Base-by-base conservation (phyloP, 2,888 invertebrate genomes). In the Slavum lentiscoides region DNA sequence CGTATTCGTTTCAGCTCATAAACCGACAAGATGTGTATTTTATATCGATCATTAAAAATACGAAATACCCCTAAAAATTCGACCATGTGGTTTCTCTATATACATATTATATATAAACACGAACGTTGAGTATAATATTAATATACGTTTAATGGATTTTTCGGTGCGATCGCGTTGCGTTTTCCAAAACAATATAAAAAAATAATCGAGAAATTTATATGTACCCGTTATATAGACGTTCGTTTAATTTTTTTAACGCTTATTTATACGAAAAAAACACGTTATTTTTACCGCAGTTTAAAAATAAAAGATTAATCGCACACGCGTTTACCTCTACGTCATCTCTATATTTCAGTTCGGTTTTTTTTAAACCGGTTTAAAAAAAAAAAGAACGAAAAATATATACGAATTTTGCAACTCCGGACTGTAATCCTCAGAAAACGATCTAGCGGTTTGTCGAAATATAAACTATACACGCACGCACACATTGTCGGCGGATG, bases 71-170 rank as follows among this genome's bases (percentile, higher is more conserved):
- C 11, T 70, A 21, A 58, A 70, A 58, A 37, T 58, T 13, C 21
- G 15, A 15, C 70, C 58, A 70, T n/a, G 9, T 70, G 70, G 30
- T 30, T 58, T 64, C n/a, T 19, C 17, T 13, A 11, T 37, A 17
- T n/a, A n/a, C n/a, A n/a, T 55, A 0, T 13, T 37, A 37, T n/a
- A 19, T 30, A 37, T 4, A 30, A 4, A 30, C 30, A 30, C 17
- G 19, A 37, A 8, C 37, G 1, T 39, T 1, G 17, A 13, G 4
- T 4, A n/a, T 58, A 30, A 21, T 21, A 39, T 1, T 17, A 13
- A n/a, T 58, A 21, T 21, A 39, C 13, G 39, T 58, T 37, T 58
- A 58, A 39, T 70, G 39, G 58, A 4, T 70, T 70, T 70, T 70
- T 17, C 4, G 1, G 30, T 30, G 55, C 19, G 37, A 55, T 37